phyloP scores from a whole-genome alignment of 2,888 invertebrate genomes.

The Pristionchus fissidentatus region DNA sequence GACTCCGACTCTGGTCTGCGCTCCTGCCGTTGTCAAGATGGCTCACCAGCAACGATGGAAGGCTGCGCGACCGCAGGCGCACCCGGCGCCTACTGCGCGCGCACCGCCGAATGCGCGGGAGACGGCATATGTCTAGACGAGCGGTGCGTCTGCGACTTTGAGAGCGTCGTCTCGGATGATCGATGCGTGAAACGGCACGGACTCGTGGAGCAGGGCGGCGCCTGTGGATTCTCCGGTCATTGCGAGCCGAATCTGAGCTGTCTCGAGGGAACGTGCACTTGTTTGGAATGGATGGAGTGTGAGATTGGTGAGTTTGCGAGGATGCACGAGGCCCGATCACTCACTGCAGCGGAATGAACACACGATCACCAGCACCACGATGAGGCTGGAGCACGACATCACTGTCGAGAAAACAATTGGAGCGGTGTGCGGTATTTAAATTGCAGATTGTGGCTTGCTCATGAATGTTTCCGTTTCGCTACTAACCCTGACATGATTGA shows the following conservation, averaged over 20 bases:
- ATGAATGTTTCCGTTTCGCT: conserved; percentile 34
- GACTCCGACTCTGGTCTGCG: neutral
- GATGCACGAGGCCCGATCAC: neutral
- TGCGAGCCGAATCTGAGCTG: conserved; percentile 62
- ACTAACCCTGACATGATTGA: no score
- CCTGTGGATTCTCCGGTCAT: conserved; percentile 56
- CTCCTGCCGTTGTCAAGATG: conserved; percentile 14
- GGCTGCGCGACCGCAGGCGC: neutral
- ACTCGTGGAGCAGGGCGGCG: conserved; percentile 55
- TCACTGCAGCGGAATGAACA: conserved; percentile 8
- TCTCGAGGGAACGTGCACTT: conserved; percentile 63
- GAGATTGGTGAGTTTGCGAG: neutral
- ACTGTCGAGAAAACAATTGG: neutral
- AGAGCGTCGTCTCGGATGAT: conserved; percentile 27
- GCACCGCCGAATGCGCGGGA: conserved; percentile 7
- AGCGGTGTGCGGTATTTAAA: conserved; percentile 16
- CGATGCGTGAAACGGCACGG: conserved; percentile 58
- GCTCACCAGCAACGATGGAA: neutral
- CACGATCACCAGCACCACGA: neutral
- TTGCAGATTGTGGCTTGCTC: neutral
- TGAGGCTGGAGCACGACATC: neutral
- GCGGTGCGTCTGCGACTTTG: conserved; percentile 47
- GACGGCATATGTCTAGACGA: conserved; percentile 43
- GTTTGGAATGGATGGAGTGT: conserved; percentile 52
- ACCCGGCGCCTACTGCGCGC: conserved; percentile 12